Evolutionary conservation across 2,113 vertebrate species (phyloP).

Genomic region (Todiramphus chloris): DNA sequence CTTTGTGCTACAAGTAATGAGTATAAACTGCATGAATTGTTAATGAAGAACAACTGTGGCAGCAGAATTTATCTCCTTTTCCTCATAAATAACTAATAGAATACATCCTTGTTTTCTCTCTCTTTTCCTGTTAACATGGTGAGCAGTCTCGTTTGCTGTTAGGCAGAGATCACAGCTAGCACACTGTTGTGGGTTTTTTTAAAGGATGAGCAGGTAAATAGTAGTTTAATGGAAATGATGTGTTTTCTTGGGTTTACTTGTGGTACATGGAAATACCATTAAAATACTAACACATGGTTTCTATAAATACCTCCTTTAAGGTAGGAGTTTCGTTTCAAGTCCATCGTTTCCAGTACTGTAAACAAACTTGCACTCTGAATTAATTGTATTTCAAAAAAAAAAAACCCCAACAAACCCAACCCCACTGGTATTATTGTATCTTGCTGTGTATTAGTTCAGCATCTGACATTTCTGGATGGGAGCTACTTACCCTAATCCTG

Average conservation of each 20-base stretch:
- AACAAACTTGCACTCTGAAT: background rate
- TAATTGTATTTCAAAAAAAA: background rate
- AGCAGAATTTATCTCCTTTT: slow-evolving; percentile 34
- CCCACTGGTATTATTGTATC: background rate
- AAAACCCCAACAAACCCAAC: too few species aligned
- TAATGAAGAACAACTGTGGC: slow-evolving; percentile 19
- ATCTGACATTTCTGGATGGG: background rate
- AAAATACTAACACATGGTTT: background rate
- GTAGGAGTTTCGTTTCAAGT: background rate
- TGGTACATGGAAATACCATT: background rate
- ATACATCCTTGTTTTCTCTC: slow-evolving; percentile 22
- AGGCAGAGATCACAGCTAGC: background rate
- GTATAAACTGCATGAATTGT: slow-evolving; percentile 29
- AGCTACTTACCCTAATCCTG: background rate
- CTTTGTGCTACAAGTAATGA: slow-evolving; percentile 24
- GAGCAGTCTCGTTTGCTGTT: background rate
- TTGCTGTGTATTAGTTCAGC: background rate
- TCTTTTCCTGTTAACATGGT: background rate
- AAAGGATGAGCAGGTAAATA: background rate
- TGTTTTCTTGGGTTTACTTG: background rate
- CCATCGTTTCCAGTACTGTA: background rate
- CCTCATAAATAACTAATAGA: slow-evolving; percentile 48
- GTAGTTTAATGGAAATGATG: background rate
- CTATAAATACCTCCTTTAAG: background rate
- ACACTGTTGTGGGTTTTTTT: background rate